Conservation (phyloP, 37 sponge, comb jelly and placozoan species). For the Halichondria panicea region DNA sequence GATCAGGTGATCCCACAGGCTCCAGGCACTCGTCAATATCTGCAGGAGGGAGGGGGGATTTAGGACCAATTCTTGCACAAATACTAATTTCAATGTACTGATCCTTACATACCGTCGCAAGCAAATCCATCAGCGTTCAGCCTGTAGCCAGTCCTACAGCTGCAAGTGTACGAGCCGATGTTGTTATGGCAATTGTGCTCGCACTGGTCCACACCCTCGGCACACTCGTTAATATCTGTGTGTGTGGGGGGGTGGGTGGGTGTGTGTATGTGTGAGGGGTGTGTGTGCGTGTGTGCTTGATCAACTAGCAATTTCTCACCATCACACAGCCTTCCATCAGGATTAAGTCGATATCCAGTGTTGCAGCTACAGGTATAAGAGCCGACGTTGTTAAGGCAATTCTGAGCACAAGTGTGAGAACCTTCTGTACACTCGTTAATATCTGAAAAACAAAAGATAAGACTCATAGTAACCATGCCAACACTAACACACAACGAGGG, state of each 20-base stretch:
- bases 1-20: not conserved
- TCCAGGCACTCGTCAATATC: slow-evolving; percentile 36
- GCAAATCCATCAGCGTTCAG: not conserved
- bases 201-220: slow-evolving; percentile 7
- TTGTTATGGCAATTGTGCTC: slow-evolving; percentile 38
- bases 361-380: slow-evolving; percentile 1
- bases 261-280: too few species aligned
- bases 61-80: too few species aligned
- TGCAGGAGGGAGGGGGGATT: not conserved
- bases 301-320: too few species aligned
- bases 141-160: slow-evolving; percentile 15
- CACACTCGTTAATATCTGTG: slow-evolving; percentile 43
- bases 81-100: too few species aligned
- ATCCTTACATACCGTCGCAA: slow-evolving; percentile 17
- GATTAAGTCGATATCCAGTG: not conserved
- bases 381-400: not conserved
- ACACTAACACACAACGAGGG: too few species aligned
- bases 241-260: too few species aligned
- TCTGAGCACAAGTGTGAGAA: not conserved
- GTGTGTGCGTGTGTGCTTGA: too few species aligned
- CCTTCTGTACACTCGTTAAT: slow-evolving; percentile 1
- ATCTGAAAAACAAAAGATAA: not conserved
- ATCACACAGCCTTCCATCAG: not conserved
- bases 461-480: not conserved
- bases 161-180: slow-evolving; percentile 29